phyloP scores from a whole-genome alignment of 92 coral and sea anemone genomes.

The Nematostella vectensis region DNA sequence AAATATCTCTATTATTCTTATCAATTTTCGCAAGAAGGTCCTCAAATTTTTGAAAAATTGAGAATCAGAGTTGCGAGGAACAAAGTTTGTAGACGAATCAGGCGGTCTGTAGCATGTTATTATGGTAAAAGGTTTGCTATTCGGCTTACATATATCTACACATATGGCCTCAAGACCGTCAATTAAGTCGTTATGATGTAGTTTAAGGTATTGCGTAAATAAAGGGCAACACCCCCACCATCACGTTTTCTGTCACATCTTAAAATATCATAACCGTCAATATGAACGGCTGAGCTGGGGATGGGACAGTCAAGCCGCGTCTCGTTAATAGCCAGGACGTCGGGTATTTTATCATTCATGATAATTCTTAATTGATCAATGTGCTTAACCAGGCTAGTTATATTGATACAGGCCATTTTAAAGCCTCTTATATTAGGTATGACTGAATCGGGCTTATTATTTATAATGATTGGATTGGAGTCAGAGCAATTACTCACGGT shows the following conservation, averaged over 20 bases:
- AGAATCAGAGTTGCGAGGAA: neutral
- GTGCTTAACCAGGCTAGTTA: conserved; percentile 22
- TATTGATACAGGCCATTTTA: conserved; percentile 16
- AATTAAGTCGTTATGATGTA: neutral
- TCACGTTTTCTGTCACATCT: conserved; percentile 11
- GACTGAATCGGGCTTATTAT: too few relatives aligned
- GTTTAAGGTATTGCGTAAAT: neutral
- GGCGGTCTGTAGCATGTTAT: conserved; percentile 1
- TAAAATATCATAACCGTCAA: conserved; percentile 10
- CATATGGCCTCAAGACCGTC: neutral
- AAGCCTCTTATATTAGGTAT: conserved; percentile 19
- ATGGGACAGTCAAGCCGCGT: conserved; percentile 20
- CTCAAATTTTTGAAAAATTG: neutral
- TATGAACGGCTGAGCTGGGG: conserved; percentile 10
- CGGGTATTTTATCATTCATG: neutral
- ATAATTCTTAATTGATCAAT: conserved; percentile 18
- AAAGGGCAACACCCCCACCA: conserved; percentile 22
- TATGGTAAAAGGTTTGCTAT: neutral
- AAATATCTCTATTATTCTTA: neutral
- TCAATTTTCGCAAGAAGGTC: neutral
- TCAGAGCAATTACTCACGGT: conserved; percentile 3
- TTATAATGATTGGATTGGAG: too few relatives aligned
- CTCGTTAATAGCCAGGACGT: conserved; percentile 24
- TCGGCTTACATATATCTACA: neutral
- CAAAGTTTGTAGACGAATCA: neutral